phyloP scores from a whole-genome alignment of 2,888 invertebrate genomes.

The Oxycera nigricornis region DNA sequence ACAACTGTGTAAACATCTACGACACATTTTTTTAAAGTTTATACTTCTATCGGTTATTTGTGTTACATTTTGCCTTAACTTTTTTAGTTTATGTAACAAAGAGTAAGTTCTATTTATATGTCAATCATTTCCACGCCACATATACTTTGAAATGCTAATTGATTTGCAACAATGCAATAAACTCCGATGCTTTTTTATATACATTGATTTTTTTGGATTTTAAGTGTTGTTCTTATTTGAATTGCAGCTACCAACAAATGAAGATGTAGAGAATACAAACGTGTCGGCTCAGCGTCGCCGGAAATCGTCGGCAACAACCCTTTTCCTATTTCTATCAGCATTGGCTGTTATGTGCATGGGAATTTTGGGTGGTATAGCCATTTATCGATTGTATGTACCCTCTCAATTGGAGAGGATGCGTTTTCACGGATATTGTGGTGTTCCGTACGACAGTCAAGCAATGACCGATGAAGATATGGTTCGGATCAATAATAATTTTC shows the following conservation, averaged over 20 bases:
- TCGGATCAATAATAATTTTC: slow-evolving; percentile 18
- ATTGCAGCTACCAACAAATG: slow-evolving; percentile 56
- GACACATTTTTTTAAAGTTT: too few relatives aligned
- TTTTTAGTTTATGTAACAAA: too few relatives aligned
- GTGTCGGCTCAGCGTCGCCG: slow-evolving; percentile 56
- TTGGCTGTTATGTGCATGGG: slow-evolving; percentile 75
- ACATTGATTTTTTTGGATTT: neutral
- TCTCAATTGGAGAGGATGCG: slow-evolving; percentile 66
- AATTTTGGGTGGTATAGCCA: slow-evolving; percentile 73
- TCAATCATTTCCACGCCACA: neutral
- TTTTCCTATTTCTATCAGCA: slow-evolving; percentile 74
- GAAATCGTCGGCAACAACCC: slow-evolving; percentile 69
- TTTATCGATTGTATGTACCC: slow-evolving; percentile 76
- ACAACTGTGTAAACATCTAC: too few relatives aligned
- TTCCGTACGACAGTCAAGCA: slow-evolving; percentile 57
- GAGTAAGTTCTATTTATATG: neutral
- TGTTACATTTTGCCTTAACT: too few relatives aligned
- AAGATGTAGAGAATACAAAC: slow-evolving; percentile 62
- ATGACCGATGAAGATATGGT: slow-evolving; percentile 34
- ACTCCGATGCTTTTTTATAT: neutral
- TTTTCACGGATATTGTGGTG: slow-evolving; percentile 59
- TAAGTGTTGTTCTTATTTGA: neutral
- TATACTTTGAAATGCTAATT: too few relatives aligned
- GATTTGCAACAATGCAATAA: neutral
- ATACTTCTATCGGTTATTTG: too few relatives aligned